Percentiles rank a stretch among this genome's conserved stretches.
Conservation (phyloP, 2,113 vertebrate genomes). For the Engraulis encrasicolus region DNA sequence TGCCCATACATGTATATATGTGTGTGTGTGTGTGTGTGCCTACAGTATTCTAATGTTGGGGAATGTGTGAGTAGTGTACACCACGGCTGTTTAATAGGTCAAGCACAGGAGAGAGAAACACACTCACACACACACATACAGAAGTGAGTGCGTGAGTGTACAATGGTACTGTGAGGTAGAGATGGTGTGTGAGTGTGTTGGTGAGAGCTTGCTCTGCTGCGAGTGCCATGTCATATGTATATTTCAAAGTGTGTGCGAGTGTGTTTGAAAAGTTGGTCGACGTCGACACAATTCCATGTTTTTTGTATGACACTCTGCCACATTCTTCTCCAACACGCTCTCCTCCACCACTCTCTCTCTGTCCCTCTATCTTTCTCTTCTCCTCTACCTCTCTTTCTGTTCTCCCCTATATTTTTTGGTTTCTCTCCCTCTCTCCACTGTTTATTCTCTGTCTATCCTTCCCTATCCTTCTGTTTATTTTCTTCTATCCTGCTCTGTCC, state of each 20-base stretch:
- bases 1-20: constrained; percentile 30
- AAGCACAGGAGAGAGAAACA: no score
- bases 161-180: background rate
- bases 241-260: background rate
- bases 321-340: background rate
- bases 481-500: no score
- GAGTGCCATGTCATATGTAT: background rate
- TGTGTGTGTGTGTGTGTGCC: background rate
- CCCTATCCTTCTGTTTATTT: no score
- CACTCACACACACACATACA: no score
- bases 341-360: constrained; percentile 9
- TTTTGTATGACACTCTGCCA: background rate
- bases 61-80: background rate
- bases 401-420: no score
- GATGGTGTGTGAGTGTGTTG: background rate
- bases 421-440: no score
- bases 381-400: background rate
- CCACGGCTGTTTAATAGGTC: no score
- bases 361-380: constrained; percentile 19
- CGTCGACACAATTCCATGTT: no score
- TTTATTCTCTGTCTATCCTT: no score
- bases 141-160: background rate
- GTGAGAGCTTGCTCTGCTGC: background rate
- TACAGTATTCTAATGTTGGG: no score
- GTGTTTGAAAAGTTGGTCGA: no score